Conservation (phyloP, 1,140 invertebrate genomes). For the Drosophila elegans region DNA sequence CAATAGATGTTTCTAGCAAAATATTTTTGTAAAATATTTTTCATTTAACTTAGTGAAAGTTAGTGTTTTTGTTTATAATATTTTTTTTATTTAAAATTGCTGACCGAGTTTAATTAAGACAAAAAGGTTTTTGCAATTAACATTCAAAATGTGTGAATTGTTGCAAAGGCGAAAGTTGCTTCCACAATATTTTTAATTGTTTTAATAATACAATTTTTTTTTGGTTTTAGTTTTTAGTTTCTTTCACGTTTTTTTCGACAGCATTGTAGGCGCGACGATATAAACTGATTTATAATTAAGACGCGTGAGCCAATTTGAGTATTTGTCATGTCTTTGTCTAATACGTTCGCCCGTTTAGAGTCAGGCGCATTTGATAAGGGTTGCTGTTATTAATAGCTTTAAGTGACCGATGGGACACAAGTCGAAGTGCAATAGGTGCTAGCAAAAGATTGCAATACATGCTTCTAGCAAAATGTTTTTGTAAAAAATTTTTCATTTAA, state of each 20-base stretch:
- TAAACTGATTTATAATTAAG: slow-evolving; percentile 51
- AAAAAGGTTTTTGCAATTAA: slow-evolving; percentile 20
- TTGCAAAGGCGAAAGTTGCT: slow-evolving; percentile 11
- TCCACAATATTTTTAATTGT: slow-evolving; percentile 27
- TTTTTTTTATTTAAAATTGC: no score
- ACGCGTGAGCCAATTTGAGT: slow-evolving; percentile 58
- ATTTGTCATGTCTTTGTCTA: slow-evolving; percentile 29
- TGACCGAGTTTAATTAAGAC: no score
- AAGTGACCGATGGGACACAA: slow-evolving; percentile 27
- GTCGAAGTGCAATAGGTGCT: slow-evolving; percentile 10
- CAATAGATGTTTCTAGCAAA: not conserved
- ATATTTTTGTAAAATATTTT: slow-evolving; percentile 9
- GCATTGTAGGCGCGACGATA: not conserved
- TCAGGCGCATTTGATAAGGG: slow-evolving; percentile 22
- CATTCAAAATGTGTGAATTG: slow-evolving; percentile 34
- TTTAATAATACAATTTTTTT: slow-evolving; percentile 4
- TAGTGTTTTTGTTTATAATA: no score
- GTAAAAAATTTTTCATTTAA: slow-evolving; percentile 9
- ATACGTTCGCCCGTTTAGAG: slow-evolving; percentile 27
- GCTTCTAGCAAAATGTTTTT: not conserved
- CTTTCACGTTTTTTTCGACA: not conserved
- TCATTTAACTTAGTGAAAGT: no score
- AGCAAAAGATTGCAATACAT: not conserved
- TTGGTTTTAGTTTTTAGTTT: not conserved
- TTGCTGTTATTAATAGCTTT: slow-evolving; percentile 43